phyloP scores from a whole-genome alignment of 2,797 vertebrate genomes.

The Chaetophractus vellerosus region DNA sequence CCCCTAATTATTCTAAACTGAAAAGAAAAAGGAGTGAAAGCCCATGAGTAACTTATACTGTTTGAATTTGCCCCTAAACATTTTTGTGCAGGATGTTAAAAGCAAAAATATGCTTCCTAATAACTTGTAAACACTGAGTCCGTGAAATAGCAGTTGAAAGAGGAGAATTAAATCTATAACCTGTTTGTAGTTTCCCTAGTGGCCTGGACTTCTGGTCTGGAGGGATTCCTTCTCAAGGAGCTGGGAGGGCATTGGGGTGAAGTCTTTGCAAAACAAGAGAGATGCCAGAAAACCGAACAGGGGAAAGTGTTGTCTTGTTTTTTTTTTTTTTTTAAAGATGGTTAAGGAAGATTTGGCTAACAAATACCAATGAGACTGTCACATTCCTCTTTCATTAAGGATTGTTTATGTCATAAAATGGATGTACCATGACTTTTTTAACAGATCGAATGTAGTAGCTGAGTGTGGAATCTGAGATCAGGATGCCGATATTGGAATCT shows the following conservation, averaged over 20 bases:
- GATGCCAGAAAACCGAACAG: background rate
- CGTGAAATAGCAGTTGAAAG: background rate
- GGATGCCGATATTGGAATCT: background rate
- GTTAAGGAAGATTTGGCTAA: background rate
- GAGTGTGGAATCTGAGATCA: too few species aligned
- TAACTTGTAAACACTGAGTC: background rate
- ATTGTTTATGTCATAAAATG: background rate
- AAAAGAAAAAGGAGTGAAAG: constrained; percentile 35
- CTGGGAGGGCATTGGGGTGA: background rate
- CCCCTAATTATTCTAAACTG: constrained; percentile 64
- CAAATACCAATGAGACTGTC: background rate
- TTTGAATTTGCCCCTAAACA: constrained; percentile 42
- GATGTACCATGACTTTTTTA: background rate
- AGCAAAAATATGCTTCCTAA: background rate
- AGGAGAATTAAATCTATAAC: background rate
- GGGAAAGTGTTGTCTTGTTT: background rate
- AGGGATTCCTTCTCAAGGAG: background rate
- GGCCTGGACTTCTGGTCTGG: background rate
- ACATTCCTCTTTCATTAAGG: background rate
- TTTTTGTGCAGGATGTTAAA: background rate
- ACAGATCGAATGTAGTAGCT: background rate
- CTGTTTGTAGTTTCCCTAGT: too few species aligned
- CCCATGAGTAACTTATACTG: constrained; percentile 41
- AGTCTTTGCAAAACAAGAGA: background rate
- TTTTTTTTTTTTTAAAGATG: background rate